These are phyloP conservation scores for Mythimna lalbum DNA, from an alignment of 2,888 invertebrate species.

Conservation along the genomic window DNA sequence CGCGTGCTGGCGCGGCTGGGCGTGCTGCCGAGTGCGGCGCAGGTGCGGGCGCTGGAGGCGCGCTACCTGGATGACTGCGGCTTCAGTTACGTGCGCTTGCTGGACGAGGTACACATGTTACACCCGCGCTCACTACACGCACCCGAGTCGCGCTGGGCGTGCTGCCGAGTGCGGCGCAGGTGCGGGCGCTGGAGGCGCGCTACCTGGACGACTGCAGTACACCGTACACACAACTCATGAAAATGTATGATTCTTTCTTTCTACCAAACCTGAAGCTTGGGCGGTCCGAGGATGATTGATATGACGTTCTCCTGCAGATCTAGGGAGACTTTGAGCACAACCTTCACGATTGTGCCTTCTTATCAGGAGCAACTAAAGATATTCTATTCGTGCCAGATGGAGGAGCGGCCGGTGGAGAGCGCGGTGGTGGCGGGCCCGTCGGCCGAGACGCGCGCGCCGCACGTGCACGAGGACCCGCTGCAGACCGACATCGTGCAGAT, in stretches of 20 bases:
- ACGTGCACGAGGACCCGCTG: slow-evolving; percentile 73
- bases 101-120: slow-evolving; percentile 89
- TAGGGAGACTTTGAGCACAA: neutral
- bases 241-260: too few relatives aligned
- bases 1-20: slow-evolving; percentile 93
- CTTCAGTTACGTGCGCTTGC: slow-evolving; percentile 93
- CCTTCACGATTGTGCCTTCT: neutral
- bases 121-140: neutral
- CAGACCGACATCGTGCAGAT: slow-evolving; percentile 93
- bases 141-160: neutral
- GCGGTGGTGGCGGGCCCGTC: slow-evolving; percentile 71
- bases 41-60: slow-evolving; percentile 92
- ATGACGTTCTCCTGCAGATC: neutral
- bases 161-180: neutral
- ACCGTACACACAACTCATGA: too few relatives aligned
- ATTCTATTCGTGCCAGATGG: slow-evolving; percentile 70
- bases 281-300: too few relatives aligned
- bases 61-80: slow-evolving; percentile 94
- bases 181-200: neutral
- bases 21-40: slow-evolving; percentile 92
- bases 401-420: slow-evolving; percentile 80
- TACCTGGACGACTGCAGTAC: neutral
- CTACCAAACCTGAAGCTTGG: too few relatives aligned
- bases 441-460: slow-evolving; percentile 38
- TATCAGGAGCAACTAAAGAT: neutral